Base-by-base conservation (phyloP, 2,113 vertebrate genomes). In the Zingel zingel region DNA sequence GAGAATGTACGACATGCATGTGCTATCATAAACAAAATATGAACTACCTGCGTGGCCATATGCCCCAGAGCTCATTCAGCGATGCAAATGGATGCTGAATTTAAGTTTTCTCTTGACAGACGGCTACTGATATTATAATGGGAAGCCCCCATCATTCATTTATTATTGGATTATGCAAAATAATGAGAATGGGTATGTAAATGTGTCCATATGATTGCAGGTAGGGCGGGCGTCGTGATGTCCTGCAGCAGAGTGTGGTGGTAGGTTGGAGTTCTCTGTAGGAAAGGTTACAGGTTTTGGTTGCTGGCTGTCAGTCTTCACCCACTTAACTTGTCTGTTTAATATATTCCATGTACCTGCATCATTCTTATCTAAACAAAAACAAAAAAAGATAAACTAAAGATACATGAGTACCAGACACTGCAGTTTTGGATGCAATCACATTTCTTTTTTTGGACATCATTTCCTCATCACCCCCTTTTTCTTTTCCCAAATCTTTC, bases 41-140 rank as follows among this genome's bases (percentile, higher is more conserved):
- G 78, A 88, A 70, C 33, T 75, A 66, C 65, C 57, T 79, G 78
- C 65, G n/a, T 21, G 3, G 27, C 65, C 59, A 77, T 69, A 71
- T 77, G 80, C 68, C 75, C 77, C 62, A 21, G 15, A 78, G 90
- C 77, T 88, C 63, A 88, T 43, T 92, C 23, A 82, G 80, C 13
- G 18, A 91, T 91, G 91, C 85, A 91, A 91, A 94, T 91, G 43
- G 0, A 51, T 78, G 57, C 78, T 27, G 50, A 54, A 71, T 64
- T 88, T 73, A 39, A 76, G 58, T 87, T 79, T 77, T 62, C 79
- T 81, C 56, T 58, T 86, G 86, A 75, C 73, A 56, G 70, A 79
- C n/a, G 12, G 61, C 78, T 23, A 56, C 15, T 57, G 47, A 66
- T 76, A 65, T 51, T 39, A 75, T 63, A 39, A 77, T 59, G n/a